Conservation (phyloP, 2,888 invertebrate species). For the Tenthredo notha region DNA sequence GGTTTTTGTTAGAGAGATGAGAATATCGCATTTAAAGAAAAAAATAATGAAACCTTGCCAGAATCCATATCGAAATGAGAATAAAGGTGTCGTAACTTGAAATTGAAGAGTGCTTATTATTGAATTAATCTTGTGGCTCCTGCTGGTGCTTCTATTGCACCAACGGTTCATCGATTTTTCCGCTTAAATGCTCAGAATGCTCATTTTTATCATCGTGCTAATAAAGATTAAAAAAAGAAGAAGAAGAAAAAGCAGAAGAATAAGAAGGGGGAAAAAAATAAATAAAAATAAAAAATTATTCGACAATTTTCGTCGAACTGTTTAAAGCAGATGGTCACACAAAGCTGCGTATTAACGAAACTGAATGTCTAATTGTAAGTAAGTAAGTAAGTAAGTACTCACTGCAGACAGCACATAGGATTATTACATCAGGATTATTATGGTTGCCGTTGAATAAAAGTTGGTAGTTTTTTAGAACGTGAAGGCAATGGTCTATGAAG, state of each 20-base stretch:
- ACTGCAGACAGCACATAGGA: background rate
- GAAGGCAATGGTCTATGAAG: constrained; percentile 37
- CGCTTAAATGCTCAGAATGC: background rate
- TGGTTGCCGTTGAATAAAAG: background rate
- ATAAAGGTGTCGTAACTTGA: background rate
- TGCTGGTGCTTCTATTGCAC: background rate
- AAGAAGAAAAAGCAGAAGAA: background rate
- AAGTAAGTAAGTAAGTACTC: background rate
- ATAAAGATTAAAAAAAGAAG: background rate
- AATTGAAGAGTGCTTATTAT: constrained; percentile 26
- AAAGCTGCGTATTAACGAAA: background rate
- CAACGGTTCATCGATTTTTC: background rate
- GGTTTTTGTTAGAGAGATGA: background rate
- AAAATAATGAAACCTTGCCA: constrained; percentile 16
- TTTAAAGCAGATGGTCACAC: background rate
- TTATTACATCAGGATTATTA: background rate
- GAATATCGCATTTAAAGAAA: background rate
- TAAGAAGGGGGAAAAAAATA: background rate
- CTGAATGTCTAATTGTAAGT: background rate
- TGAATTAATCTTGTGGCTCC: constrained; percentile 18
- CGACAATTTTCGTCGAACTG: background rate
- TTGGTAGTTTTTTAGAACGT: background rate
- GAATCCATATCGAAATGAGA: background rate
- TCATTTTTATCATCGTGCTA: background rate
- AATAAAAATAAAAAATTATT: background rate